Conservation (phyloP, 2,113 vertebrate species). For the Vireo altiloquus region DNA sequence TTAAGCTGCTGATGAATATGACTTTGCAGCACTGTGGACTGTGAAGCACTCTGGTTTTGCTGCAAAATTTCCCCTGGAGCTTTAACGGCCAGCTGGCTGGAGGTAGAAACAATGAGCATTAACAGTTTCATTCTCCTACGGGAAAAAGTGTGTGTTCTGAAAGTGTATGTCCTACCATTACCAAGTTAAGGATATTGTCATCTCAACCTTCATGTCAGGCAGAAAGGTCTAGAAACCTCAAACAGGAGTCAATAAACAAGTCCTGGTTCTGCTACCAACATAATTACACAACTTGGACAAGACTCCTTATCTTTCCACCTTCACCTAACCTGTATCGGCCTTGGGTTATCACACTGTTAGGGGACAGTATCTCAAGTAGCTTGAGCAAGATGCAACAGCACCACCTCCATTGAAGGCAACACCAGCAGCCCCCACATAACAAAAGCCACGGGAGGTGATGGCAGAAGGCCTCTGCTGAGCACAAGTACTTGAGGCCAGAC, state of each 20-base stretch:
- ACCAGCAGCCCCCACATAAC: accelerated
- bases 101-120: neutral
- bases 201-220: neutral
- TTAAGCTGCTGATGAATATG: neutral
- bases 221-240: neutral
- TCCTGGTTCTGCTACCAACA: neutral
- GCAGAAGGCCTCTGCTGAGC: neutral
- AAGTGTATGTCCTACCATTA: neutral
- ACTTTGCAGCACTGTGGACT: neutral
- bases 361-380: neutral
- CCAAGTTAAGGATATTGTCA: neutral
- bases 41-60: neutral
- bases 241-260: neutral
- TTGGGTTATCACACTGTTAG: neutral
- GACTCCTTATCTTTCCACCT: neutral
- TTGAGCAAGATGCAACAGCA: neutral
- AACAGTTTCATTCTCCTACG: neutral
- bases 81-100: neutral
- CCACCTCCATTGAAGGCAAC: neutral
- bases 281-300: neutral
- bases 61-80: neutral
- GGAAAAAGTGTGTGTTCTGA: neutral
- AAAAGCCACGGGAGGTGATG: accelerated
- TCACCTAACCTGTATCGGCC: neutral
- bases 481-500: neutral